Evolutionary conservation across 2,888 invertebrate species (phyloP).

Genomic region (Lumbricus terrestris): DNA sequence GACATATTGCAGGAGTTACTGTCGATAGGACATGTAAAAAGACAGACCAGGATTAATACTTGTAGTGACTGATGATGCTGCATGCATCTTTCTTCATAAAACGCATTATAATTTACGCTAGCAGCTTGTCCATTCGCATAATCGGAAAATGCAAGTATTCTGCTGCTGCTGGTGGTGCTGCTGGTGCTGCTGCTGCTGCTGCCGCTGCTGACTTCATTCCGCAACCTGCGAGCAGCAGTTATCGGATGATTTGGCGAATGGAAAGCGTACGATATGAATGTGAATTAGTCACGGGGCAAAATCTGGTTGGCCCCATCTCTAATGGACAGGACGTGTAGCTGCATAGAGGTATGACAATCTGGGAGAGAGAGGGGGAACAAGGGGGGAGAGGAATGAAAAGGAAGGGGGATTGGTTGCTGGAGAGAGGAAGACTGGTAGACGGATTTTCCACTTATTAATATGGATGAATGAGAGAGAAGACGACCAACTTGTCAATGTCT

Average conservation of each 20-base stretch:
- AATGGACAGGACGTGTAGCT: background rate
- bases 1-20: background rate
- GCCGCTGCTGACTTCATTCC: background rate
- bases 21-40: background rate
- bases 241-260: constrained; percentile 3
- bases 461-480: background rate
- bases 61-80: background rate
- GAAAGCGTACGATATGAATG: background rate
- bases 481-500: background rate
- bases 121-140: background rate
- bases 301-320: background rate
- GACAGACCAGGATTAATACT: background rate
- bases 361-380: background rate
- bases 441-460: background rate
- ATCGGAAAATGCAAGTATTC: background rate
- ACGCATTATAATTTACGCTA: background rate
- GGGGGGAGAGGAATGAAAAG: no score
- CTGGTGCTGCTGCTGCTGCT: background rate
- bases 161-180: background rate
- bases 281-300: background rate
- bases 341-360: background rate
- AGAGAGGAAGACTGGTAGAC: background rate
- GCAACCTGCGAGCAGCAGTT: background rate
- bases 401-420: background rate
- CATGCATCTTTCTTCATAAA: background rate